Evolutionary conservation across 2,888 invertebrate species (phyloP), one percentile per base, ranked within the genome.

Genomic region (Argyresthia goedartella): DNA sequence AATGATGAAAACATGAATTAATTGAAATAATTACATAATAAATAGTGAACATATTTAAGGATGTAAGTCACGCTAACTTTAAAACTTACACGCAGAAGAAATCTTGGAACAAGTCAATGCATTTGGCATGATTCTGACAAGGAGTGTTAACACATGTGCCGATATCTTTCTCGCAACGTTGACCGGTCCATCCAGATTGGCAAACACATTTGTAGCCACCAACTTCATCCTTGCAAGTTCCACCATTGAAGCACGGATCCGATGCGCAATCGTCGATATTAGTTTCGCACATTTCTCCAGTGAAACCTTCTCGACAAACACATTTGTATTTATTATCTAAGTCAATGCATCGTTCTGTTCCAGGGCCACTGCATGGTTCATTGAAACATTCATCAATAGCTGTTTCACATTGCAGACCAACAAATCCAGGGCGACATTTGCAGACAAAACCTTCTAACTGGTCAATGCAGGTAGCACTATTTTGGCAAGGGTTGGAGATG

Each of bases 381-480:
- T 92, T 95, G 51, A 95, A 81, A 66, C 97, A 97, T 76, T 97
- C 97, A 66, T 97, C 95, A 55, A 96, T 94, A 68, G 94, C 95
- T 11, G 96, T 95, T 79, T 97, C 97, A 69, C 97, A 97, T 67
- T 96, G 95, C n/a, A 96, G 80, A 0, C 97, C 96, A 41, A 96
- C 93, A 69, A 91, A 98, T 36, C 97, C 98, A 11, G 97, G 96
- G 54, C 96, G 90, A 69, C 99, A 99, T 73, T 94, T 95, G 76
- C 99, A 99, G 36, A 89, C 86, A 71, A 98, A 99, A 25, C 96
- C 95, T 68, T 97, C 96, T 15, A 95, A 87, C 67, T 94, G 92
- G 68, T 98, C 96, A 1, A 92, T 73, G 67, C 98, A 98, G 0
- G 92, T 91, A 2, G 95, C 97, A 25, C 96, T 95, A 68, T 98